Conservation (phyloP, 2,797 vertebrate species). For the Neolamprologus multifasciatus region DNA sequence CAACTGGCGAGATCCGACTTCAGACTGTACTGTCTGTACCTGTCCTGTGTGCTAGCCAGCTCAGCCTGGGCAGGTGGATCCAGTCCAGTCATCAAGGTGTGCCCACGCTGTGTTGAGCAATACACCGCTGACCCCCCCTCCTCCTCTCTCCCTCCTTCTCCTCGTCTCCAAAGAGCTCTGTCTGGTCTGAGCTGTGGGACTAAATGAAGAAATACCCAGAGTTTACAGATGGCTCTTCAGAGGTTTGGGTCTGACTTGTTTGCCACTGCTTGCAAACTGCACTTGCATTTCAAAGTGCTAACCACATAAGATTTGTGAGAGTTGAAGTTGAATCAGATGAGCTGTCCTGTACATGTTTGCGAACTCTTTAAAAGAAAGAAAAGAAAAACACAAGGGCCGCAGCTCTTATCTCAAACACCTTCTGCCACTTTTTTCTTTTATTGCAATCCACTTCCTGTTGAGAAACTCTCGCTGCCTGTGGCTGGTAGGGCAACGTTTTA, state of each 20-base stretch:
- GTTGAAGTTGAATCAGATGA: constrained; percentile 1
- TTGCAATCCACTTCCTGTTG: constrained; percentile 67
- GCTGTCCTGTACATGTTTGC: background rate
- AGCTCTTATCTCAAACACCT: constrained; percentile 56
- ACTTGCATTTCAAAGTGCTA: background rate
- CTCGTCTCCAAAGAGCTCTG: background rate
- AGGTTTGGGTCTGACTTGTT: background rate
- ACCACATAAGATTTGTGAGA: background rate
- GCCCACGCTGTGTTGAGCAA: constrained; percentile 60
- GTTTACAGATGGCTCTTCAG: background rate
- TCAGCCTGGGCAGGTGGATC: constrained; percentile 68
- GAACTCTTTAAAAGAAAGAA: background rate
- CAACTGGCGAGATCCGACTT: constrained; percentile 74
- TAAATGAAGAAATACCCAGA: background rate
- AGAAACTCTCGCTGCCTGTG: constrained; percentile 45
- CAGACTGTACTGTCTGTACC: constrained; percentile 79
- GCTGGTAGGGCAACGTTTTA: background rate
- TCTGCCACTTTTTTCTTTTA: constrained; percentile 49
- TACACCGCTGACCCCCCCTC: constrained; percentile 23
- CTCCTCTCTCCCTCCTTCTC: background rate
- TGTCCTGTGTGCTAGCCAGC: constrained; percentile 62
- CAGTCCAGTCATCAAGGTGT: constrained; percentile 59
- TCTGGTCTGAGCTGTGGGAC: constrained; percentile 14
- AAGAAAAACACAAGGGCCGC: background rate
- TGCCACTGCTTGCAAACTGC: background rate